Conservation (phyloP, 2,113 vertebrate species). For the Montifringilla adamsi region DNA sequence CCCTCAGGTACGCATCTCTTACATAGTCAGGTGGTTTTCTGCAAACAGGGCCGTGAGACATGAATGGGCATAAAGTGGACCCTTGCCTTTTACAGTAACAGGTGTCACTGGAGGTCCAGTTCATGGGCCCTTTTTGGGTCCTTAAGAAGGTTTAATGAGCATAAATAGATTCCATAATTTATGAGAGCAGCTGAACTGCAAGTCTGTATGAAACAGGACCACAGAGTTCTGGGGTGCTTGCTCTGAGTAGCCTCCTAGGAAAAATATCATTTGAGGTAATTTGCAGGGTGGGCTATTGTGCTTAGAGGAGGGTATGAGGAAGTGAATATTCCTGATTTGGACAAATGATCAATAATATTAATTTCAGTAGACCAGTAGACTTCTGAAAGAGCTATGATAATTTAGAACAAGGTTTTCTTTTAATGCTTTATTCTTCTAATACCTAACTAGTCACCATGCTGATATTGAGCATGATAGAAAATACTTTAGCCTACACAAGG, state of each 20-base stretch:
- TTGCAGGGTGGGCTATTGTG: not conserved
- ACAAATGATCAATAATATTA: not conserved
- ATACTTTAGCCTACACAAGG: not conserved
- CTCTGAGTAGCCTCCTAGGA: not conserved
- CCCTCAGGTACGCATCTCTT: not conserved
- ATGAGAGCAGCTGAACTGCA: not conserved
- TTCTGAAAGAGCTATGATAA: not conserved
- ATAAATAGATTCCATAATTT: not conserved
- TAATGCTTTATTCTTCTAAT: not conserved
- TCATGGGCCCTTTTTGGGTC: not conserved
- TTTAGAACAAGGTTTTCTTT: not conserved
- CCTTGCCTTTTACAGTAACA: not conserved
- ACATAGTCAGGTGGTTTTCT: not conserved
- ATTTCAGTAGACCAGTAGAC: not conserved
- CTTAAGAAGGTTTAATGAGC: not conserved
- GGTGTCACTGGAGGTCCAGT: not conserved
- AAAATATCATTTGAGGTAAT: not conserved
- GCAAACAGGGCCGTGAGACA: not conserved
- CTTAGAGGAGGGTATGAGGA: not conserved
- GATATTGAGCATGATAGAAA: not conserved
- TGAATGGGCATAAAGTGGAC: not conserved
- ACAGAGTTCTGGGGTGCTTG: not conserved
- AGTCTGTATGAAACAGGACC: not conserved
- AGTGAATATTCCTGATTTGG: not conserved
- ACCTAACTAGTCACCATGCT: not conserved